Conservation (phyloP, 2,797 vertebrate genomes). For the Megalops cyprinoides region DNA sequence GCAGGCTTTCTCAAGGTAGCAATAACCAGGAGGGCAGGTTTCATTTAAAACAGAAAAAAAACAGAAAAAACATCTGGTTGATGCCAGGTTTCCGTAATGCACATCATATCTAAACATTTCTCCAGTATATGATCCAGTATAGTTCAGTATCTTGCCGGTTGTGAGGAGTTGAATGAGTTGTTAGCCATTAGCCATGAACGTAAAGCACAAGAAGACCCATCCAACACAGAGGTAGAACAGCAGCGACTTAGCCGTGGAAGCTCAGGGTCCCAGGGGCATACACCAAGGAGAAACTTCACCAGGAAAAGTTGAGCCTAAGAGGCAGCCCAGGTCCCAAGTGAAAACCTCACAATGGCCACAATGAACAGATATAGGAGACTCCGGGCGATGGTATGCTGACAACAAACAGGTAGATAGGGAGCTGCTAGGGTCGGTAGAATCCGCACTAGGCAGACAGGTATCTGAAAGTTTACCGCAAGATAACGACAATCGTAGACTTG, state of each 20-base stretch:
- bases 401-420: too few relatives aligned
- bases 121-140: neutral
- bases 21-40: slow-evolving; percentile 22
- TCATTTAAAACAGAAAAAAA: slow-evolving; percentile 19
- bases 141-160: too few relatives aligned
- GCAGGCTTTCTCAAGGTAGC: slow-evolving; percentile 20
- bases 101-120: slow-evolving; percentile 8
- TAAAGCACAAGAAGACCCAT: too few relatives aligned
- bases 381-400: too few relatives aligned
- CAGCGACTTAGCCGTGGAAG: neutral
- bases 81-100: slow-evolving; percentile 12
- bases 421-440: neutral
- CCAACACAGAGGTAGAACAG: neutral
- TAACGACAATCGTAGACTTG: neutral
- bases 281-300: neutral
- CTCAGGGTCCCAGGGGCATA: neutral
- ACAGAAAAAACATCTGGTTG: neutral
- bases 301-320: neutral
- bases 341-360: too few relatives aligned
- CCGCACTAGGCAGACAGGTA: neutral
- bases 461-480: neutral
- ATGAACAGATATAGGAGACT: too few relatives aligned
- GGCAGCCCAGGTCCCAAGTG: neutral
- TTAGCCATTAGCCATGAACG: too few relatives aligned
- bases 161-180: too few relatives aligned